These are phyloP conservation scores for Acleris sparsana DNA, from an alignment of 2,888 invertebrate genomes.

Conservation along the genomic window DNA sequence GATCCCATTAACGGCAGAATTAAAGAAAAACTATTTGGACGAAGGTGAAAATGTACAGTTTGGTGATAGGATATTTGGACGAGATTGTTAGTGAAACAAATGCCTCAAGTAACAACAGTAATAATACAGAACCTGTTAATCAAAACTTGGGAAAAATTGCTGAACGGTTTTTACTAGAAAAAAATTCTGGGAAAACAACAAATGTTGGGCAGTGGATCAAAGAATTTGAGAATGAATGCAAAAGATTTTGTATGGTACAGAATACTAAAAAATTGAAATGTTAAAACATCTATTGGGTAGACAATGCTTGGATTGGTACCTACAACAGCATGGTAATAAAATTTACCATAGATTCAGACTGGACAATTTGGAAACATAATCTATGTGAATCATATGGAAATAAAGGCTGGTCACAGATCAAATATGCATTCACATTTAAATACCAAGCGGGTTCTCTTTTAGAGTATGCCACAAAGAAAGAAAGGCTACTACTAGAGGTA, in stretches of 20 bases:
- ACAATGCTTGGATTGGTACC: constrained; percentile 33
- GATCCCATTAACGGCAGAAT: no score
- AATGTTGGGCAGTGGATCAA: constrained; percentile 33
- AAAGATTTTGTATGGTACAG: constrained; percentile 25
- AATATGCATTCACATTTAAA: constrained; percentile 30
- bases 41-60: no score
- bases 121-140: constrained; percentile 39
- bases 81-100: no score
- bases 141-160: constrained; percentile 28
- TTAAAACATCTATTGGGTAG: constrained; percentile 15
- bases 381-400: constrained; percentile 35
- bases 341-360: constrained; percentile 25
- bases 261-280: constrained; percentile 4
- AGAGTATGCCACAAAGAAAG: constrained; percentile 36
- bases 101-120: constrained; percentile 12
- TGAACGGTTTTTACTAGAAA: constrained; percentile 28
- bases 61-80: no score
- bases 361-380: constrained; percentile 30
- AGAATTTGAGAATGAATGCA: constrained; percentile 39
- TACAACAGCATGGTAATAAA: constrained; percentile 36
- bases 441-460: constrained; percentile 23
- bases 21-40: no score
- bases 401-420: constrained; percentile 37
- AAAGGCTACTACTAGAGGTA: constrained; percentile 33
- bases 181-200: constrained; percentile 30